phyloP scores from a whole-genome alignment of 2,797 vertebrate genomes.

The Gambelia wislizenii region DNA sequence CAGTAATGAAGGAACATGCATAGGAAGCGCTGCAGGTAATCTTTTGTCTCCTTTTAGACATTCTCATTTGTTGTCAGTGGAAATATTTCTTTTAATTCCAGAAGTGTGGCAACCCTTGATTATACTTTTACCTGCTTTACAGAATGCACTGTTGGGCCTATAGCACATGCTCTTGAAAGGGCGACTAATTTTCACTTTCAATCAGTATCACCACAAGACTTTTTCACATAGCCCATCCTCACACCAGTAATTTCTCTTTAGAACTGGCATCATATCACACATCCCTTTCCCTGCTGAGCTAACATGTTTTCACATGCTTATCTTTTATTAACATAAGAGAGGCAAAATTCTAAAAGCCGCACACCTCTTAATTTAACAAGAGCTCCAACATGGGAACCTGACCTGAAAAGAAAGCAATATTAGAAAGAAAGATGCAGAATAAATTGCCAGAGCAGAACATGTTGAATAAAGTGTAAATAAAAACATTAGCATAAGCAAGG shows the following conservation, averaged over 20 bases:
- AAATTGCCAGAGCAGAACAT: constrained; percentile 31
- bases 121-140: constrained; percentile 65
- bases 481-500: constrained; percentile 20
- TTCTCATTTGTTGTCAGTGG: constrained; percentile 25
- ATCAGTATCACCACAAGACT: constrained; percentile 77
- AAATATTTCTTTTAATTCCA: constrained; percentile 54
- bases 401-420: constrained; percentile 53
- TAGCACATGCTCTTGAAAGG: constrained; percentile 59
- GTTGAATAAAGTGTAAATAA: constrained; percentile 32
- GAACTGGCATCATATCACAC: constrained; percentile 67
- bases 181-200: constrained; percentile 78
- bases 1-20: background rate
- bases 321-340: constrained; percentile 67
- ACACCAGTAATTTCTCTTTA: constrained; percentile 77
- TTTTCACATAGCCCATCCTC: constrained; percentile 72
- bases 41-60: constrained; percentile 43
- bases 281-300: constrained; percentile 74
- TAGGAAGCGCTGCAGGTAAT: background rate
- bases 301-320: constrained; percentile 78
- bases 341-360: constrained; percentile 54
- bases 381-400: constrained; percentile 54
- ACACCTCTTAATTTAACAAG: constrained; percentile 63
- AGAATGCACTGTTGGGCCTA: constrained; percentile 53
- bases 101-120: constrained; percentile 48
- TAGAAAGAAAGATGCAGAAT: constrained; percentile 30